A percentile compares a stretch with the other conserved stretches of the same genome.
Conservation (phyloP, 2,888 invertebrate genomes). For the Diabrotica balteata region DNA sequence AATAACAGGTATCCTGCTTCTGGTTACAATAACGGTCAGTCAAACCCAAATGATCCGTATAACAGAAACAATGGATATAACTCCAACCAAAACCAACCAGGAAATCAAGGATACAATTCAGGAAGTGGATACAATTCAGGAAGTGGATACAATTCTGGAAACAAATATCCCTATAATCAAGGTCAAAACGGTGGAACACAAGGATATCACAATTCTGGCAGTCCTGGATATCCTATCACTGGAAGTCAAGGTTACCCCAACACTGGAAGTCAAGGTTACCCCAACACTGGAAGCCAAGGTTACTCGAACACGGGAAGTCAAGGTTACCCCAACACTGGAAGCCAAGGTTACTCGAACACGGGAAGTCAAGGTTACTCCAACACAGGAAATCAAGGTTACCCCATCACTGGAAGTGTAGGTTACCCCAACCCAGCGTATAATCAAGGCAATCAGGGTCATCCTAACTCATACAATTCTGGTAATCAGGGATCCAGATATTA, state of each 20-base stretch:
- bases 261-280: not conserved
- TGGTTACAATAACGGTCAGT: not conserved
- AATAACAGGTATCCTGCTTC: not conserved
- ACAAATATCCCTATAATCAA: constrained; percentile 1
- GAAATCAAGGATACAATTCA: constrained; percentile 1
- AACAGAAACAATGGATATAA: not conserved
- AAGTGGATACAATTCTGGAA: not conserved
- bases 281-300: not conserved
- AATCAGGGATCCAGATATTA: no score
- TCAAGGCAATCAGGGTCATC: not conserved
- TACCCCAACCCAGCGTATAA: not conserved
- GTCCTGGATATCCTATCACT: not conserved
- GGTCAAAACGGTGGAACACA: not conserved
- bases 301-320: not conserved
- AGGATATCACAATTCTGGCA: not conserved
- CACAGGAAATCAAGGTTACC: constrained; percentile 1
- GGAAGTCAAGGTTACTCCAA: constrained; percentile 4
- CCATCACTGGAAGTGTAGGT: not conserved
- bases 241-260: not conserved
- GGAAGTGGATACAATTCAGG: constrained; percentile 1
- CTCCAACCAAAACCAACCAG: no score
- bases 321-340: not conserved
- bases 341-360: not conserved
- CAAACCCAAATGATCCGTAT: not conserved
- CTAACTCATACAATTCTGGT: not conserved